These are phyloP conservation scores for Sternotherus odoratus DNA, from an alignment of 2,797 vertebrate species.

Conservation along the genomic window DNA sequence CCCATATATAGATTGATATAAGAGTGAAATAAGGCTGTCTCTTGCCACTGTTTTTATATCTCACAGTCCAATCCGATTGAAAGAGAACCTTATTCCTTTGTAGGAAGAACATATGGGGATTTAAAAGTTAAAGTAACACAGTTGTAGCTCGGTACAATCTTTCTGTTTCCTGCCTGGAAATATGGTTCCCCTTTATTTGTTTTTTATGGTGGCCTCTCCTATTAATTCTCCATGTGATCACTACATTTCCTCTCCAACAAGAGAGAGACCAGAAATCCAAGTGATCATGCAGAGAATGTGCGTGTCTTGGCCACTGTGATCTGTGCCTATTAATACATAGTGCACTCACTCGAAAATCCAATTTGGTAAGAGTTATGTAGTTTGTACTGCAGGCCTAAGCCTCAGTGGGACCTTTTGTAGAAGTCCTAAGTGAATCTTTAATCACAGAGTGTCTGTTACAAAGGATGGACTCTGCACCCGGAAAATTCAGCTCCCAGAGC, in stretches of 20 bases:
- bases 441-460: background rate
- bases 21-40: background rate
- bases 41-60: background rate
- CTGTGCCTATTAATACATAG: background rate
- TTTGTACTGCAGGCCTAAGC: background rate
- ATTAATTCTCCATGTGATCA: constrained; percentile 59
- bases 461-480: constrained; percentile 1
- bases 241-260: constrained; percentile 58
- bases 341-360: background rate
- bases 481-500: background rate
- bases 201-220: constrained; percentile 66
- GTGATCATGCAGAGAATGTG: constrained; percentile 44
- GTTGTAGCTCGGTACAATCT: too few relatives aligned
- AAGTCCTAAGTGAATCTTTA: constrained; percentile 27
- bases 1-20: background rate
- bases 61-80: background rate
- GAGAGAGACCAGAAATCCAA: constrained; percentile 56
- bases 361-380: constrained; percentile 27
- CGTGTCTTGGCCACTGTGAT: constrained; percentile 63
- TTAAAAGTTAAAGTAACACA: constrained; percentile 2
- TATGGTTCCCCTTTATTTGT: constrained; percentile 59
- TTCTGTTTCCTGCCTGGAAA: constrained; percentile 56
- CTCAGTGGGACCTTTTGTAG: background rate
- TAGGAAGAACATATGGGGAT: background rate
- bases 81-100: background rate